phyloP scores from a whole-genome alignment of 2,888 invertebrate genomes.

The Bimastos eiseni region DNA sequence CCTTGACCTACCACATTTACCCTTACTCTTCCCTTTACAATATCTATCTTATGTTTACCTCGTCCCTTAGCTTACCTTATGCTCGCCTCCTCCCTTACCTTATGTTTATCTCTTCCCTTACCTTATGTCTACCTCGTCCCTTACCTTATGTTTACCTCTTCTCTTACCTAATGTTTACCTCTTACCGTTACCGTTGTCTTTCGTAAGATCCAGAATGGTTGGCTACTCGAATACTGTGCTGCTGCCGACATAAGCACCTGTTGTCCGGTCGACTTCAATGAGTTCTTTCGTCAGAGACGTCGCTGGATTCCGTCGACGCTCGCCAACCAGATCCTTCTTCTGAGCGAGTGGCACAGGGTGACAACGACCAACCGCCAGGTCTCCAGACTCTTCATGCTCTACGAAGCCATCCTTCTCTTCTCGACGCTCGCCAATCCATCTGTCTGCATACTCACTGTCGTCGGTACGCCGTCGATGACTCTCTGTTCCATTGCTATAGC shows the following conservation, averaged over 20 bases:
- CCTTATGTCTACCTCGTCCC: too few species aligned
- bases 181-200: neutral
- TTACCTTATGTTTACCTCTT: too few species aligned
- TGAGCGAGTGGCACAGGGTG: constrained; percentile 48
- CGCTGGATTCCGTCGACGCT: constrained; percentile 57
- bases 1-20: too few species aligned
- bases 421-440: constrained; percentile 48
- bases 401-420: constrained; percentile 52
- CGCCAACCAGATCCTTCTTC: constrained; percentile 51
- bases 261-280: constrained; percentile 57
- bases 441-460: constrained; percentile 37
- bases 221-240: constrained; percentile 59
- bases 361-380: constrained; percentile 50
- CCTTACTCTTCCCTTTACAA: too few species aligned
- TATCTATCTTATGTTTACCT: too few species aligned
- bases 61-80: too few species aligned
- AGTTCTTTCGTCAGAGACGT: constrained; percentile 57
- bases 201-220: constrained; percentile 53
- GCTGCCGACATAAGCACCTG: constrained; percentile 54
- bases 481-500: too few species aligned
- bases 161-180: too few species aligned
- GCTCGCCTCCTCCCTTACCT: too few species aligned
- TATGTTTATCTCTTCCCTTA: too few species aligned
- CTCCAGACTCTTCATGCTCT: constrained; percentile 52
- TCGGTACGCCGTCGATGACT: neutral